Evolutionary conservation across 2,797 vertebrate genomes (phyloP), one percentile per base, ranked within the genome.

Genomic region (Notolepis coatsorum): DNA sequence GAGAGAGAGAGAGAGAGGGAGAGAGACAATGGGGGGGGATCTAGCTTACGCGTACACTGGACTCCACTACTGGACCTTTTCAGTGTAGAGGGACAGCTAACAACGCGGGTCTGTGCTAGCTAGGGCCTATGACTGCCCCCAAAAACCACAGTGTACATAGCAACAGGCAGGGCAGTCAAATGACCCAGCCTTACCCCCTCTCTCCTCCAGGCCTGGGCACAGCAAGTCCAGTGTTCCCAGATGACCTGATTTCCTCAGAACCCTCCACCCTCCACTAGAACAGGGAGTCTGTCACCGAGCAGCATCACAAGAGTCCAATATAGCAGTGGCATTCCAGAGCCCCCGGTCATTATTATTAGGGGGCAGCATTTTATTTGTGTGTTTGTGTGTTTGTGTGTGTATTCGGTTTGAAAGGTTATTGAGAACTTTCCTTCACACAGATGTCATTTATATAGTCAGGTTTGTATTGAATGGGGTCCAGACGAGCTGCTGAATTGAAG

Each of bases 221-320:
- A 73, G 69, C 51, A n/a, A 59, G 60, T 62, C 33, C 77, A 77
- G 62, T 61, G 65, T 80, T 80, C 70, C 73, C 65, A 79, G 54
- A 63, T 66, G 66, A 71, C 46, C 68, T 37, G 46, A 54, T 43
- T 46, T 48, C n/a, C 13, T 60, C 51, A 54, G 25, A 73, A 25
- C 23, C 57, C 42, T 75, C 48, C 21, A 25, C 56, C 47, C 50
- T n/a, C n/a, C n/a, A n/a, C 61, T 61, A 54, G 68, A 38, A 61
- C 58, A 71, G 43, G 60, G 23, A 12, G 31, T 27, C 33, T 31
- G 45, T 24, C 24, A 39, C 23, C 48, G 37, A 70, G 55, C 15
- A 25, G 52, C 61, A 60, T 53, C 49, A 61, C 20, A 7, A 20
- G 25, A 76, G 64, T 25, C 15, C 71, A 53, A 65, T n/a, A 17